Evolutionary conservation across 1,140 invertebrate species (phyloP), one percentile per base, ranked within the genome.

Genomic region (Meloidogyne hapla): DNA sequence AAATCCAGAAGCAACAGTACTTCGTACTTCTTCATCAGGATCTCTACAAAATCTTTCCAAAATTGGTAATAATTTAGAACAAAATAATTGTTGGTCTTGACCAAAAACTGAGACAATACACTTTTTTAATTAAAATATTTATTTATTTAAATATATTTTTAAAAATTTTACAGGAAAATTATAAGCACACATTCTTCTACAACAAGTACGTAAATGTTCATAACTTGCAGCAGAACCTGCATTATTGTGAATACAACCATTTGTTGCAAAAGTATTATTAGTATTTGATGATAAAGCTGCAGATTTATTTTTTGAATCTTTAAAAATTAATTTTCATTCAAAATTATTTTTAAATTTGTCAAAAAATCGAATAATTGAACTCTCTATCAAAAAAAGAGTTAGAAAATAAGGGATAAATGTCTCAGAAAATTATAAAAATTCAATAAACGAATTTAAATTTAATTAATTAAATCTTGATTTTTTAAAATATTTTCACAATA

Each of bases 141-240:
- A 33, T 74, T 21, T 74, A 10, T 45, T 25, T 33, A n/a, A 71
- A 18, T 61, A 61, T 25, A 56, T 42, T 23, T 21, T 38, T 21
- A 76, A 75, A 33, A 62, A 40, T 48, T n/a, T 4, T 80, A 89
- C 88, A 56, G 88, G 88, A 80, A 89, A 88, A 79, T 89, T 89
- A 81, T 86, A 88, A 71, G 88, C 89, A 83, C 87, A 88, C 82
- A 88, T 88, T 79, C 82, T 84, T 76, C 88, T 76, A 70, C 87
- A 88, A 67, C 69, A 48, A 33, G 82, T 56, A 38, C 74, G 40
- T 38, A 82, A 63, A 38, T 72, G 61, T 63, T 63, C 28, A 67
- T 18, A 38, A 40, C 21, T 73, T 61, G 15, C 9, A 28, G 25
- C 21, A 33, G 48, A 38, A 38, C 10, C 48, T 25, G 5, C n/a